Base-by-base conservation (phyloP, 1,140 invertebrate species). In the Lasioglossum baleicum region DNA sequence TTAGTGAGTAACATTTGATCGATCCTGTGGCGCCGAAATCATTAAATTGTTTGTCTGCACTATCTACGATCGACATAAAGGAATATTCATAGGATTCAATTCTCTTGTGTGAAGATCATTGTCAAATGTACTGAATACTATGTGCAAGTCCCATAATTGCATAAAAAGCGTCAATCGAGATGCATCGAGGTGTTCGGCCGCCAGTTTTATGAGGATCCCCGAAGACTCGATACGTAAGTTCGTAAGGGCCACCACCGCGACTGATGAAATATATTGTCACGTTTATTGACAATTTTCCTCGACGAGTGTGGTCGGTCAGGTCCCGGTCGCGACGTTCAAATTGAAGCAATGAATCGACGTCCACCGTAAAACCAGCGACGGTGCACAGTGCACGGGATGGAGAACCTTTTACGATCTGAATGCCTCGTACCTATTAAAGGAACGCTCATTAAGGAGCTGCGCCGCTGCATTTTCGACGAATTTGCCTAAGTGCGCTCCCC, bases 251-350 rank as follows among this genome's bases (percentile, higher is more conserved):
- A 44, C 31, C 17, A n/a, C 42, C 17, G 68, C 44, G 58, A 68
- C 68, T 31, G 75, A 44, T 78, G 26, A 78, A 53, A 78, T 72
- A 72, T 72, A 26, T 78, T 72, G n/a, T 68, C 20, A 48, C 15
- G 35, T 65, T 78, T 78, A 78, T 78, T 72, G 75, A 78, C 68
- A 78, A 78, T 78, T 78, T 78, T 44, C 60, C 17, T n/a, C 69
- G 51, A 6, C 15, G 51, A 15, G 17, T 15, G 5, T 7, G 15
- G 3, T 15, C 13, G 13, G 4, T 6, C 22, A 48, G 42, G 11
- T n/a, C 40, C 2, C 13, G 42, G n/a, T 8, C 40, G 20, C 35
- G 13, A 13, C n/a, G 58, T 63, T 71, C 26, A 79, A 73, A 73
- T 66, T 73, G 64, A 73, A 20, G n/a, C 40, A 31, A 58, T 73